phyloP scores from a whole-genome alignment of 2,797 vertebrate species.

The Salmo trutta region DNA sequence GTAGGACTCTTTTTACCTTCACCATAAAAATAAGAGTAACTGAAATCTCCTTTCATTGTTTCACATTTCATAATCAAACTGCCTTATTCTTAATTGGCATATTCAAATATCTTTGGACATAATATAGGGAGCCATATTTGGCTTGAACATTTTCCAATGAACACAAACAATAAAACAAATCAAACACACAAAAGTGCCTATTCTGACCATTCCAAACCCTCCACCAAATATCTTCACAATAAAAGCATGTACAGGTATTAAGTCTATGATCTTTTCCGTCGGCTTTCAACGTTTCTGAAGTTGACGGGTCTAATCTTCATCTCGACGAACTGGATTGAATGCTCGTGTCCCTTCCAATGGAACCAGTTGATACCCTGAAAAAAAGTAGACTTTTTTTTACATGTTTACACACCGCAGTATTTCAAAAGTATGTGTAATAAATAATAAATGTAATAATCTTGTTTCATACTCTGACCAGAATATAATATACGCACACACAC shows the following conservation, averaged over 20 bases:
- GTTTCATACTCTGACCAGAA: not conserved
- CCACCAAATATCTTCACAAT: conserved; percentile 17
- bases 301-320: conserved; percentile 92
- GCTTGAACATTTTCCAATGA: conserved; percentile 6
- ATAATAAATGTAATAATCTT: too few species aligned
- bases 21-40: not conserved
- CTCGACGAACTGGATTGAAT: conserved; percentile 92
- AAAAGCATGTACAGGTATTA: not conserved
- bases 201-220: conserved; percentile 4
- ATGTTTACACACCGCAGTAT: not conserved
- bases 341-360: conserved; percentile 96
- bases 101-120: not conserved
- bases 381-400: not conserved
- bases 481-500: too few species aligned
- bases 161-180: conserved; percentile 2
- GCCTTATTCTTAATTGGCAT: not conserved
- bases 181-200: conserved; percentile 1
- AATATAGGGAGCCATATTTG: not conserved
- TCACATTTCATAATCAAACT: conserved; percentile 1
- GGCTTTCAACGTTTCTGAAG: conserved; percentile 88
- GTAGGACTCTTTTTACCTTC: not conserved
- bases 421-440: too few species aligned
- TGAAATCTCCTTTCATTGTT: not conserved
- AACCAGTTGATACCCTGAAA: conserved; percentile 96
- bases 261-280: conserved; percentile 86